Conservation (phyloP, 2,113 vertebrate genomes). For the Bos indicus region DNA sequence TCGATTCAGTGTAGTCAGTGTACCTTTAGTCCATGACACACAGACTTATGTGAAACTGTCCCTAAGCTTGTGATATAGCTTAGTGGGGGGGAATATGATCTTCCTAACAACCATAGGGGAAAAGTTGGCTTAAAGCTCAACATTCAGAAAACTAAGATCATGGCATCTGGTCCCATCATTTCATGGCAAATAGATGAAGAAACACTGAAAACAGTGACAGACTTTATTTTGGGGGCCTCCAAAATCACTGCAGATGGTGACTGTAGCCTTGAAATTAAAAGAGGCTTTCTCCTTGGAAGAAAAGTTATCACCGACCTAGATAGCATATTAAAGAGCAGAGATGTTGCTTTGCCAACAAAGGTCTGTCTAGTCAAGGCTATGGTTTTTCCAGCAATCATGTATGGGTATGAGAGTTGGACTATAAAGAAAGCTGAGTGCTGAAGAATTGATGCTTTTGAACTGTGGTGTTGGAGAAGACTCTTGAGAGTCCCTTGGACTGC, state of each 20-base stretch:
- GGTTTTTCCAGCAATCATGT: background rate
- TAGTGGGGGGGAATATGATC: background rate
- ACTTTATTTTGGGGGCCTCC: background rate
- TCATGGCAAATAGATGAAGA: background rate
- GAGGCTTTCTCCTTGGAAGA: background rate
- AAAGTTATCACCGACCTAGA: background rate
- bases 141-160: background rate
- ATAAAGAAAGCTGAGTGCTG: background rate
- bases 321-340: background rate
- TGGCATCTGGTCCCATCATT: background rate
- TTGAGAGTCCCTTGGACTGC: background rate
- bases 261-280: background rate
- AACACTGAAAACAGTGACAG: background rate
- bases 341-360: background rate
- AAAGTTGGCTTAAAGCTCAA: background rate
- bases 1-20: background rate
- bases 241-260: background rate
- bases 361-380: background rate
- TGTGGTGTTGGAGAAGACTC: background rate
- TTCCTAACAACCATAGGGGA: background rate
- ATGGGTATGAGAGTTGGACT: background rate
- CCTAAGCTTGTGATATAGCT: background rate
- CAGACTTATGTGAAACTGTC: background rate
- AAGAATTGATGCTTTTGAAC: background rate
- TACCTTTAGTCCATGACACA: accelerated